These are phyloP conservation scores for Clavelina lepadiformis DNA, from an alignment of 23 tunicate species.

Conservation along the genomic window DNA sequence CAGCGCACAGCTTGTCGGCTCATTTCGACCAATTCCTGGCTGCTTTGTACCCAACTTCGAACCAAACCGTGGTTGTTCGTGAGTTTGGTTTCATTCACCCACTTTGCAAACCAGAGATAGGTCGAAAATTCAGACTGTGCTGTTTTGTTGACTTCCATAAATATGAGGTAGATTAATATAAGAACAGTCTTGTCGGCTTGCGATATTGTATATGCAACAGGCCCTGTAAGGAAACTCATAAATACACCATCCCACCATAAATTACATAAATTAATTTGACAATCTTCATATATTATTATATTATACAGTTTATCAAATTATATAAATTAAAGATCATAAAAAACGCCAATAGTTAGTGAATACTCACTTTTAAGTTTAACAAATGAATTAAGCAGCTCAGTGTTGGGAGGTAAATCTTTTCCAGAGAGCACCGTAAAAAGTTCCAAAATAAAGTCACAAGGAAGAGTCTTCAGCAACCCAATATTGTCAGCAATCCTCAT, in stretches of 20 bases:
- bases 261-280: neutral
- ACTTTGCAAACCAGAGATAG: constrained; percentile 67
- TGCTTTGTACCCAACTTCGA: constrained; percentile 8
- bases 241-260: neutral
- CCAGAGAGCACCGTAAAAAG: constrained; percentile 39
- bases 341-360: neutral
- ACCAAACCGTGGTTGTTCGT: neutral
- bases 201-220: constrained; percentile 6
- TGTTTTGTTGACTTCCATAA: constrained; percentile 34
- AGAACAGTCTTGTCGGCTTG: constrained; percentile 46
- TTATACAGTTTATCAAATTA: neutral
- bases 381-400: constrained; percentile 18
- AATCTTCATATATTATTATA: neutral
- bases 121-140: constrained; percentile 26
- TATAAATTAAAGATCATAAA: neutral
- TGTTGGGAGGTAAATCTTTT: constrained; percentile 26
- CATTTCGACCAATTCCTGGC: constrained; percentile 9
- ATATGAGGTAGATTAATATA: constrained; percentile 21
- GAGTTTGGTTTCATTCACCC: constrained; percentile 52
- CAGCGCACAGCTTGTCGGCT: constrained; percentile 9
- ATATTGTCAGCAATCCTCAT: constrained; percentile 14
- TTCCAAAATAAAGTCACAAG: constrained; percentile 24
- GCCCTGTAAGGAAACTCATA: too few relatives aligned
- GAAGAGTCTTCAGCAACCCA: neutral
- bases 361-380: constrained; percentile 12